phyloP scores from a whole-genome alignment of 2,797 vertebrate species.

The Anabas testudineus region DNA sequence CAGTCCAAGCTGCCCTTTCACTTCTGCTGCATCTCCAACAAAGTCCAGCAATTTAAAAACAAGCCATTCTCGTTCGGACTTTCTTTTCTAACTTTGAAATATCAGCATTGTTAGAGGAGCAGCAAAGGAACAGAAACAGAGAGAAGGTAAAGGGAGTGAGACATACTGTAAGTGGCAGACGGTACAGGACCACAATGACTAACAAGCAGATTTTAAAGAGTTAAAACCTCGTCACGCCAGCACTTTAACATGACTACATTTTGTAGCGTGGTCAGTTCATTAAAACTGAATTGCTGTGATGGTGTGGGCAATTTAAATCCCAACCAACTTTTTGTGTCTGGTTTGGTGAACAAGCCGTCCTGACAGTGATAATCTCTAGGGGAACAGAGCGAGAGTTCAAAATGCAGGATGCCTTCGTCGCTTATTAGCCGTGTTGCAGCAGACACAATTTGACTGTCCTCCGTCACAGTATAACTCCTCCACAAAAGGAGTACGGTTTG shows the following conservation, averaged over 20 bases:
- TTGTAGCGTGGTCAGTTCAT: neutral
- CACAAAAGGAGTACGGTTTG: neutral
- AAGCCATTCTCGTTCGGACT: slow-evolving; percentile 1
- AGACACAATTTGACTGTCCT: neutral
- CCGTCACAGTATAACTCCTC: neutral
- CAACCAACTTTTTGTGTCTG: neutral
- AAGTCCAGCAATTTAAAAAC: slow-evolving; percentile 23
- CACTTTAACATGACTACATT: accelerated
- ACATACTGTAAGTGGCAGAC: slow-evolving; percentile 1
- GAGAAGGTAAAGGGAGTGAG: neutral
- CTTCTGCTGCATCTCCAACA: slow-evolving; percentile 31
- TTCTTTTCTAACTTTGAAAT: slow-evolving; percentile 16
- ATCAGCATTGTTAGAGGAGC: neutral
- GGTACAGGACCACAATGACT: neutral
- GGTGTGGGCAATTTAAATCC: neutral
- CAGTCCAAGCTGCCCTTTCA: slow-evolving; percentile 54
- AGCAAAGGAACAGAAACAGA: neutral
- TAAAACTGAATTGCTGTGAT: neutral
- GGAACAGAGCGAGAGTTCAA: neutral
- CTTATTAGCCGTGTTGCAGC: neutral
- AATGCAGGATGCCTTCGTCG: neutral
- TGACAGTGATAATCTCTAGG: neutral
- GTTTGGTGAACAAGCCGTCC: neutral
- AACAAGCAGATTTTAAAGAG: neutral
- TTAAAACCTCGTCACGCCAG: neutral